A percentile compares a stretch with the other conserved stretches of the same genome.
Evolutionary conservation across 2,888 invertebrate species (phyloP).

Genomic region (Patella ulyssiponensis): DNA sequence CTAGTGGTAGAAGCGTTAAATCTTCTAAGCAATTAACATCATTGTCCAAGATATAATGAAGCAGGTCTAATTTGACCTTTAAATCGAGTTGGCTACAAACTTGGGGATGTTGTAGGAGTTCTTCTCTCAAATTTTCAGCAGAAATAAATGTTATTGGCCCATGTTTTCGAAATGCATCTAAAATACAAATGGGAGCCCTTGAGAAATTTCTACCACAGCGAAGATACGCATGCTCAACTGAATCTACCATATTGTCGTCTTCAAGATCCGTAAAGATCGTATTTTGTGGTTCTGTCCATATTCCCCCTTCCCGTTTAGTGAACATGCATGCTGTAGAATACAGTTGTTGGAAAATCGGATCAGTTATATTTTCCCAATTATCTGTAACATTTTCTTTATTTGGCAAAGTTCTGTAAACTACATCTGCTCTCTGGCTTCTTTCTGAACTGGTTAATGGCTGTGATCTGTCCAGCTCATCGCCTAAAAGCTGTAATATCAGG

Average conservation of each 20-base stretch:
- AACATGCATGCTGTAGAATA: constrained; percentile 15
- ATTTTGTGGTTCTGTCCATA: constrained; percentile 13
- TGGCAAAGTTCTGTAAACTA: constrained; percentile 38
- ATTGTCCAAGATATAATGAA: constrained; percentile 15
- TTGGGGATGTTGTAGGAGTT: not conserved
- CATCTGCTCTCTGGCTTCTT: not conserved
- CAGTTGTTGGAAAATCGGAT: constrained; percentile 49
- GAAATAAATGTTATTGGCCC: not conserved
- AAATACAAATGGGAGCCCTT: not conserved
- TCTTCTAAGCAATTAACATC: not conserved
- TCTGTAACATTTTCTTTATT: constrained; percentile 20
- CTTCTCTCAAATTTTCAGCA: not conserved
- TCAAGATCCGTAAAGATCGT: not conserved
- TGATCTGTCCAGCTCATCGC: constrained; percentile 16
- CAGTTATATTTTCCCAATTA: constrained; percentile 48
- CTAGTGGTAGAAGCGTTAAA: constrained; percentile 17
- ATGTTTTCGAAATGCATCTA: not conserved
- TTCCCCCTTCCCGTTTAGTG: constrained; percentile 7
- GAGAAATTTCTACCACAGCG: constrained; percentile 5
- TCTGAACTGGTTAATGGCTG: not conserved
- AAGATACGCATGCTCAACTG: not conserved
- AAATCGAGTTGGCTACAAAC: not conserved
- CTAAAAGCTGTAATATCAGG: constrained; percentile 40
- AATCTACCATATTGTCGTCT: not conserved
- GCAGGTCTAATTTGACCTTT: not conserved